Evolutionary conservation across 2,797 vertebrate genomes (phyloP).

Genomic region (Gambusia yucatana): DNA sequence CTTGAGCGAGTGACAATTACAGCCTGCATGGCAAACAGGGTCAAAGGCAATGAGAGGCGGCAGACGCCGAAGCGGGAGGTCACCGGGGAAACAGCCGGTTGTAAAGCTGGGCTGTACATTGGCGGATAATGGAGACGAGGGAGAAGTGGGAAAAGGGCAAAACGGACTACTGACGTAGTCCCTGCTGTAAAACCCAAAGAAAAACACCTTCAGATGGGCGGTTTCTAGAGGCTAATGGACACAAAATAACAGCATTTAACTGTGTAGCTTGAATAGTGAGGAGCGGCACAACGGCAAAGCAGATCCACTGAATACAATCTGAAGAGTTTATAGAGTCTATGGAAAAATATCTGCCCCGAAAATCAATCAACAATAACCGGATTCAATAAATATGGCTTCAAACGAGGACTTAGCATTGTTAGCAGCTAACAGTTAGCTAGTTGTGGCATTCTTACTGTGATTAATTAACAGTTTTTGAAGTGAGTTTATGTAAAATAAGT

Average conservation of each 20-base stretch:
- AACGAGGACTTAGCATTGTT: too few relatives aligned
- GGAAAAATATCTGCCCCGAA: not conserved
- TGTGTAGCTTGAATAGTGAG: not conserved
- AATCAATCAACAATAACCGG: not conserved
- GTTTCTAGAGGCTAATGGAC: not conserved
- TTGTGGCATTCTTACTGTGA: too few relatives aligned
- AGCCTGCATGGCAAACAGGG: slow-evolving; percentile 73
- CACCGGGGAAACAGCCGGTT: slow-evolving; percentile 44
- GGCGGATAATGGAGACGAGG: slow-evolving; percentile 28
- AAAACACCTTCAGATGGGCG: slow-evolving; percentile 15
- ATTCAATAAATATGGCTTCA: not conserved
- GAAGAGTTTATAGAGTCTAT: not conserved
- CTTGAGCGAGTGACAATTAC: slow-evolving; percentile 75
- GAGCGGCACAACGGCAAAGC: not conserved
- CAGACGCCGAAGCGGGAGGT: slow-evolving; percentile 63
- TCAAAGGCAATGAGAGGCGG: slow-evolving; percentile 64
- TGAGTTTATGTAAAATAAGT: too few relatives aligned
- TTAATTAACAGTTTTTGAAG: too few relatives aligned
- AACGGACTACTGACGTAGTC: not conserved
- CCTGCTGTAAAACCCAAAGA: slow-evolving; percentile 2
- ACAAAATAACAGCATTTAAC: not conserved
- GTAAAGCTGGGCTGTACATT: slow-evolving; percentile 52
- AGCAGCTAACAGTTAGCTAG: too few relatives aligned
- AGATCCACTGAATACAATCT: not conserved
- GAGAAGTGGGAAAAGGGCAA: slow-evolving; percentile 9